Base-by-base conservation (phyloP, 2,113 vertebrate species). In the Bubalus kerabau region DNA sequence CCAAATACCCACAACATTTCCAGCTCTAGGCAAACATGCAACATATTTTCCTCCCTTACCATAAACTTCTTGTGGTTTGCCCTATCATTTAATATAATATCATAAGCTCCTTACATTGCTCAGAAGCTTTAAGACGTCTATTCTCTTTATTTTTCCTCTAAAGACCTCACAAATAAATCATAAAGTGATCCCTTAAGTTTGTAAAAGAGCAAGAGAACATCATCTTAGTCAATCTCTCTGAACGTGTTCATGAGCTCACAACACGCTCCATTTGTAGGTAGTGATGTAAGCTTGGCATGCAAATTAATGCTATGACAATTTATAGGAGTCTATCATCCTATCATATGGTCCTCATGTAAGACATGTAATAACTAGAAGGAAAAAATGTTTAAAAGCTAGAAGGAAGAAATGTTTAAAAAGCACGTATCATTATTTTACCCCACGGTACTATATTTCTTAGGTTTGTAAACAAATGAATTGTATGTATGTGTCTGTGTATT, bases 151-250 rank as follows among this genome's bases (percentile, higher is more conserved):
- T 71, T 24, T 85, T n/a, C 36, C n/a, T 74, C 52, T 88, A 87
- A 95, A 87, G 64, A 60, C 14, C 78, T 36, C 15, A 78, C 60
- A 74, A 54, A 87, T 64, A 78, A 96, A 94, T 88, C 64, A 64
- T 17, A 78, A 94, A 19, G 21, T 62, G 23, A 56, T n/a, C 13
- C 81, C 76, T 94, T 56, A 60, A 60, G 74, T 93, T 95, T 90
- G 74, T 92, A 78, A 97, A 95, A 91, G 30, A 90, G 30, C n/a
- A 89, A 93, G 85, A 62, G 76, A 56, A 88, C 71, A 90, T 24
- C 10, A 21, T 64, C 15, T 59, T 60, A 87, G 71, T 84, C 62
- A 81, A 48, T 67, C 43, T 67, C 46, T 97, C 30, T 50, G 56
- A 90, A 81, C 50, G 32, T 48, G 19, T 64, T 86, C 11, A 19